Percentiles rank a stretch among this genome's conserved stretches.
Evolutionary conservation across 2,113 vertebrate genomes (phyloP).

Genomic region (Gulo gulo): DNA sequence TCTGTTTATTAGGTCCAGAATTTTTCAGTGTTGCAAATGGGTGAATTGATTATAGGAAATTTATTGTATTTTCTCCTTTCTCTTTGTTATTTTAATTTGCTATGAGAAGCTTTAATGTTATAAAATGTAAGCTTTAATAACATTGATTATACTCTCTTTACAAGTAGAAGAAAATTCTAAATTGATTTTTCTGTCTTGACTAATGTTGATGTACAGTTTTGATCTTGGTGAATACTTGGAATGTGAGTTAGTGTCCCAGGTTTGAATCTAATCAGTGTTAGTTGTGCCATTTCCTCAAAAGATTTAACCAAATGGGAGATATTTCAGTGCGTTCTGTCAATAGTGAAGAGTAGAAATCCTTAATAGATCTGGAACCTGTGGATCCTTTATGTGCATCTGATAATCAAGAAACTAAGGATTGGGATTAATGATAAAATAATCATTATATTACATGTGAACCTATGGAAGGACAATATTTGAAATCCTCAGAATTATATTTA

Average conservation of each 20-base stretch:
- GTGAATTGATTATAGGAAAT: not conserved
- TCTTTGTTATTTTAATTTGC: not conserved
- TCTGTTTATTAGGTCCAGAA: not conserved
- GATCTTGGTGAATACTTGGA: not conserved
- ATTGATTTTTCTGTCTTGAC: not conserved
- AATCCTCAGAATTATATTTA: not conserved
- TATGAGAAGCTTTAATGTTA: not conserved
- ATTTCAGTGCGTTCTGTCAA: not conserved
- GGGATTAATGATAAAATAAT: slow-evolving; percentile 9
- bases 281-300: not conserved
- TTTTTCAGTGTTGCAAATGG: not conserved
- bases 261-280: not conserved
- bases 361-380: not conserved
- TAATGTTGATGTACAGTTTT: not conserved
- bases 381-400: not conserved
- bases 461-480: slow-evolving; percentile 14
- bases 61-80: not conserved
- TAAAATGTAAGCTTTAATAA: not conserved
- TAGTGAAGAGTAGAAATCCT: not conserved
- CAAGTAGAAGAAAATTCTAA: not conserved
- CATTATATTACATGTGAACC: not conserved
- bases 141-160: not conserved
- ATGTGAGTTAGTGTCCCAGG: not conserved
- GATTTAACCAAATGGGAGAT: not conserved
- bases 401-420: not conserved